Evolutionary conservation across 2,888 invertebrate species (phyloP).

Genomic region (Caenorhabditis auriculariae): DNA sequence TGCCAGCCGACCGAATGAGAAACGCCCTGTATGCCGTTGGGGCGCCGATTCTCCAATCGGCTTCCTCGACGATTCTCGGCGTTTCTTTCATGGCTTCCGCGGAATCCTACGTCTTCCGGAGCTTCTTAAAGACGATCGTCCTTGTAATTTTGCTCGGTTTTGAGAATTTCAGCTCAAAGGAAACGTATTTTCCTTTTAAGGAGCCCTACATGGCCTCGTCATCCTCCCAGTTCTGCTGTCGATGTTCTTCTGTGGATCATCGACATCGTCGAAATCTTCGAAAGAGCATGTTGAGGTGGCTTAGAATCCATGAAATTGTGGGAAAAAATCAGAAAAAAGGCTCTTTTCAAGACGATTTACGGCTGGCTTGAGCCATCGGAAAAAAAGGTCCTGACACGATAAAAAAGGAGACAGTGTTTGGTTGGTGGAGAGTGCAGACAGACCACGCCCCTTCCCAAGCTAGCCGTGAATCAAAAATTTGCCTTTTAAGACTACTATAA

Average conservation of each 20-base stretch:
- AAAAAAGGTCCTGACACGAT: no score
- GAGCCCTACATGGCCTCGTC: slow-evolving; percentile 88
- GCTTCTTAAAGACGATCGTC: slow-evolving; percentile 78
- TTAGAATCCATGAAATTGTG: no score
- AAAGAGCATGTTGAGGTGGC: slow-evolving; percentile 22
- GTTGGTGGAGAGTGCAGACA: no score
- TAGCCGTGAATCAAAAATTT: no score
- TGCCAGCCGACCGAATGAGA: slow-evolving; percentile 74
- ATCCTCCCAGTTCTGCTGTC: slow-evolving; percentile 74
- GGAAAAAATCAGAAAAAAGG: no score
- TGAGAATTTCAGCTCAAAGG: not conserved
- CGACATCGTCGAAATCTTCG: slow-evolving; percentile 9
- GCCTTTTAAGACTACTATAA: no score
- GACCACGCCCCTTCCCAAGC: no score
- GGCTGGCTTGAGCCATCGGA: no score
- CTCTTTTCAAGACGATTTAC: no score
- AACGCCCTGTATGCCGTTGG: slow-evolving; percentile 86
- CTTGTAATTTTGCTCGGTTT: slow-evolving; percentile 82
- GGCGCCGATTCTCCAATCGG: slow-evolving; percentile 86
- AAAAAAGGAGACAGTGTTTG: no score
- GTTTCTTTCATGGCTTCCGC: slow-evolving; percentile 83
- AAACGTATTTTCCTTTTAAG: slow-evolving; percentile 4
- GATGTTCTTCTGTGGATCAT: slow-evolving; percentile 51
- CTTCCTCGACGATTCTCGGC: slow-evolving; percentile 85
- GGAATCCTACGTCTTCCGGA: slow-evolving; percentile 74